phyloP scores from a whole-genome alignment of 1,140 invertebrate species.

The Homalodisca vitripennis region DNA sequence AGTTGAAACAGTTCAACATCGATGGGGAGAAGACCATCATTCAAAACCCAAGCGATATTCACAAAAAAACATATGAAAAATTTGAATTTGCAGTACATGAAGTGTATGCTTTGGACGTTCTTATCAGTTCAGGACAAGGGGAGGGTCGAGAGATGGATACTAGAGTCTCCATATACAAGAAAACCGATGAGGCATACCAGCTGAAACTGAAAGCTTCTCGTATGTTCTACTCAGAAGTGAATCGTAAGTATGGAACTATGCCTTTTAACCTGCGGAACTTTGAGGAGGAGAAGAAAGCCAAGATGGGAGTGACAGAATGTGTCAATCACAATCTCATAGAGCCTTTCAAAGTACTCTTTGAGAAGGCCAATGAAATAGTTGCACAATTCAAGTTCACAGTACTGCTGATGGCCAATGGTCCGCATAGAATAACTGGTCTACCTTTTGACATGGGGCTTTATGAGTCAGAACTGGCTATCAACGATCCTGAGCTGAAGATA shows the following conservation, averaged over 20 bases:
- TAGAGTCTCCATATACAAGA: constrained; percentile 97
- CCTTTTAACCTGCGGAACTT: constrained; percentile 87
- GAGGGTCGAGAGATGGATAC: constrained; percentile 88
- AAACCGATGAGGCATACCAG: constrained; percentile 96
- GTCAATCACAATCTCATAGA: constrained; percentile 97
- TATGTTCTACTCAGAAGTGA: constrained; percentile 90
- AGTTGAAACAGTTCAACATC: constrained; percentile 94
- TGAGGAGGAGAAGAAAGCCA: constrained; percentile 96
- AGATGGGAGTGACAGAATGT: constrained; percentile 97
- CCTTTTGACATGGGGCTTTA: constrained; percentile 81
- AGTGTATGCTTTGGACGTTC: constrained; percentile 97
- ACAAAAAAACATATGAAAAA: constrained; percentile 97
- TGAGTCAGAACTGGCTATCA: constrained; percentile 79
- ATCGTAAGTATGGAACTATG: constrained; percentile 94
- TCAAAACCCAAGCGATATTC: constrained; percentile 95
- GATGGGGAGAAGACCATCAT: constrained; percentile 99
- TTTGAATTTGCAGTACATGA: constrained; percentile 95
- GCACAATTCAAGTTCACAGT: constrained; percentile 99
- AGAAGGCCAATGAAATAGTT: constrained; percentile 73
- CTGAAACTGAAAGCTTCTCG: constrained; percentile 97
- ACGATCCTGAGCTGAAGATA: constrained; percentile 81
- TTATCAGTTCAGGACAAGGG: constrained; percentile 93
- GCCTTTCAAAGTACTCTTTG: constrained; percentile 79
- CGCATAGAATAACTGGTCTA: constrained; percentile 93
- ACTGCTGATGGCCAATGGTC: constrained; percentile 92